Base-by-base conservation (phyloP, 1,140 invertebrate species). In the Leptinotarsa lineolata region DNA sequence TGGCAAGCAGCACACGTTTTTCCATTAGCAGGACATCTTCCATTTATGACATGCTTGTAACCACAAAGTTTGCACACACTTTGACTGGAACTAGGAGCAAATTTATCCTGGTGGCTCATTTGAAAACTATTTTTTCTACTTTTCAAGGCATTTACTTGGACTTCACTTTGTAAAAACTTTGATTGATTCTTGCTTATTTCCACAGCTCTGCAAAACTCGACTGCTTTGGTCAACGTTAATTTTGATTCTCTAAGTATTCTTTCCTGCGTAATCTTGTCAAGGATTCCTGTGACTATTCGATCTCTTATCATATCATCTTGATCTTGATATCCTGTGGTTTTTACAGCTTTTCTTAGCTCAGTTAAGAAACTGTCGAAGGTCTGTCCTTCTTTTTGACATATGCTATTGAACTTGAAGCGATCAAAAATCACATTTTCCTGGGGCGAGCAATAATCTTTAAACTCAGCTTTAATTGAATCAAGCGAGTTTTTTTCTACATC, bases 341-440 rank as follows among this genome's bases (percentile, higher is more conserved):
- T 72, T 5, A 77, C 76, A n/a, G 77, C 48, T 24, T 78, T 79
- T 64, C 74, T 74, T 22, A 82, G 46, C 22, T 81, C 78, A 1
- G 74, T 79, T 20, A 79, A 13, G 71, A 80, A 83, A 21, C 21
- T 45, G 44, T 83, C 81, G 66, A 82, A 78, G 13, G 66, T 58
- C 72, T 83, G 79, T 22, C 77, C 76, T 54, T 82, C 78, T 60
- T 73, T 75, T 74, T 82, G 80, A 5, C 60, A 54, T 54, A 78
- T 68, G 8, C 45, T 72, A 64, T 48, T 48, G 46, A 48, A 48
- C 12, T 15, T n/a, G 16, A 48, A 48, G 12, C 46, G 2, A 8
- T 48, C 46, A 48, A 48, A 48, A 15, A 48, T 48, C 16, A n/a
- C 16, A n/a, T 46, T 46, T 46, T 46, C 13, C 45, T 46, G 5